Evolutionary conservation across 2,797 vertebrate genomes (phyloP), one percentile per base, ranked within the genome.

Genomic region (Enteromius paludinosus): DNA sequence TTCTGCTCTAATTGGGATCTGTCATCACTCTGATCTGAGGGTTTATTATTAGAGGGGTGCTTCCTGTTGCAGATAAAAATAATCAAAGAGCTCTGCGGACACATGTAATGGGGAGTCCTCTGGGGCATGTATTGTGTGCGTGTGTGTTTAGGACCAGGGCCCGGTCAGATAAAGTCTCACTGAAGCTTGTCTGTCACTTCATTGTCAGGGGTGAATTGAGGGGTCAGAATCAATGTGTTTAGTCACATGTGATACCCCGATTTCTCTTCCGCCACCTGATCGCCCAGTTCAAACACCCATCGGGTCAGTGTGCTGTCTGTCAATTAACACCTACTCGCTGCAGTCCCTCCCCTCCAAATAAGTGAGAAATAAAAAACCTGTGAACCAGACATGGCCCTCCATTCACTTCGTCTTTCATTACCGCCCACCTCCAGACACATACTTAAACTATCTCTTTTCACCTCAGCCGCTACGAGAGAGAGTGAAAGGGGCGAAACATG

Each of bases 1-100:
- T 82, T 79, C 62, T 20, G 74, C 47, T 38, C 71, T 87, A 86
- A 84, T 86, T 87, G 80, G 91, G 89, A 92, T 95, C 94, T 92
- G 93, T 95, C 94, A 93, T 89, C 94, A 89, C 92, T 89, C 91
- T 84, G n/a, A 84, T 90, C 87, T 71, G 66, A 68, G 83, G 86
- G 92, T 93, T 95, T 95, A 92, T 94, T 94, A 93, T 94, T 92
- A 93, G 90, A 91, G 87, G 84, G 84, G 83, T 92, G 90, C 92
- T 93, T 95, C 93, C 94, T 94, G 94, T 91, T 90, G 90, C 89
- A 93, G 92, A 92, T 92, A 92, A 94, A 95, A 94, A 94, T 93
- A 94, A 94, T 94, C 92, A 83, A 85, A 88, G 85, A 28, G 84
- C 76, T 87, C 90, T 85, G 83, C 79, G 62, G 92, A 91, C 69